Conservation (phyloP, 2,888 invertebrate genomes). For the Xestia rhomboidea region DNA sequence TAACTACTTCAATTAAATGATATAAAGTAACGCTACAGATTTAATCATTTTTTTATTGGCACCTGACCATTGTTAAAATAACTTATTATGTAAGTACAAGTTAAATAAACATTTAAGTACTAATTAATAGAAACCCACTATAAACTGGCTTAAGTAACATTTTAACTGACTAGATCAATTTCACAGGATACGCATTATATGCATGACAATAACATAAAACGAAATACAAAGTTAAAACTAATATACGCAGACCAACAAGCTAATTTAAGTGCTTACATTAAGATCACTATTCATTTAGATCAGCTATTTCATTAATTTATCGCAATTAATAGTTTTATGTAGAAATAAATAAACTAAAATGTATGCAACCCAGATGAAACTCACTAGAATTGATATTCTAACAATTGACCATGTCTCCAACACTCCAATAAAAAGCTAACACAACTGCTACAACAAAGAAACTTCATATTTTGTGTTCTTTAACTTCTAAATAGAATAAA, state of each 20-base stretch:
- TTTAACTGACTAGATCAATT: slow-evolving; percentile 70
- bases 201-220: slow-evolving; percentile 54
- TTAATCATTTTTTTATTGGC: slow-evolving; percentile 39
- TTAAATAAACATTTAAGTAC: slow-evolving; percentile 59
- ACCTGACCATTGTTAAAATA: slow-evolving; percentile 55
- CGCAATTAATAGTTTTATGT: slow-evolving; percentile 17
- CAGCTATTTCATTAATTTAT: slow-evolving; percentile 33
- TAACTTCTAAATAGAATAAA: slow-evolving; percentile 53
- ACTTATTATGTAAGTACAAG: slow-evolving; percentile 40
- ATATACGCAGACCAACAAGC: slow-evolving; percentile 24
- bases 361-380: slow-evolving; percentile 54
- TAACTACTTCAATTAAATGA: slow-evolving; percentile 44
- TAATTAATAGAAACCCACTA: slow-evolving; percentile 44
- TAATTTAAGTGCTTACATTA: slow-evolving; percentile 34
- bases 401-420: slow-evolving; percentile 72
- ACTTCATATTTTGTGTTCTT: slow-evolving; percentile 52
- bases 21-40: slow-evolving; percentile 62
- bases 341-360: slow-evolving; percentile 48
- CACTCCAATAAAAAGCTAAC: slow-evolving; percentile 57
- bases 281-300: slow-evolving; percentile 26
- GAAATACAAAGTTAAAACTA: slow-evolving; percentile 30
- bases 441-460: slow-evolving; percentile 47
- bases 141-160: slow-evolving; percentile 51
- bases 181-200: slow-evolving; percentile 67
- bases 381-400: slow-evolving; percentile 66